These are phyloP conservation scores for Pardosa pseudoannulata DNA, from an alignment of 2,888 invertebrate genomes.

Conservation along the genomic window DNA sequence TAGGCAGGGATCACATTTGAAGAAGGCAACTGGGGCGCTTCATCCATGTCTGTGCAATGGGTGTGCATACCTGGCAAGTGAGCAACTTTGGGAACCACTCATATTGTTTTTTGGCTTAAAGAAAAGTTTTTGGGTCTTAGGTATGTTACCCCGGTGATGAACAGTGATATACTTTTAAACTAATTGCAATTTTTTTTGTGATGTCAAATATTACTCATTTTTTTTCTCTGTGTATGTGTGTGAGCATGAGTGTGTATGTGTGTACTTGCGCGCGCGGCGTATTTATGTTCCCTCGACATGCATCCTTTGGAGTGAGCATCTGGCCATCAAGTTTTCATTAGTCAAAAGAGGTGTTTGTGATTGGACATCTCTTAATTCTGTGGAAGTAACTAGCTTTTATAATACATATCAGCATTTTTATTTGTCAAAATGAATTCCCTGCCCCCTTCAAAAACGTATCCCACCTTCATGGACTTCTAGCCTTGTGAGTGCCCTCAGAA, in stretches of 20 bases:
- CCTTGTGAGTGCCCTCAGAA: conserved; percentile 38
- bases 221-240: conserved; percentile 7
- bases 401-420: conserved; percentile 44
- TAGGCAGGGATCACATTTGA: background rate
- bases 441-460: conserved; percentile 5
- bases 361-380: background rate
- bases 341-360: conserved; percentile 5
- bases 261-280: too few relatives aligned
- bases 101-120: background rate
- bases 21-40: background rate
- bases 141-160: conserved; percentile 52
- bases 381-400: conserved; percentile 34
- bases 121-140: conserved; percentile 3
- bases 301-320: conserved; percentile 17
- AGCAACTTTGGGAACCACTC: conserved; percentile 28
- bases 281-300: conserved; percentile 13
- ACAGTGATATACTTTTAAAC: conserved; percentile 32
- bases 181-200: conserved; percentile 8
- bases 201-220: conserved; percentile 3
- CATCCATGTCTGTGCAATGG: conserved; percentile 41
- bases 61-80: conserved; percentile 32
- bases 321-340: conserved; percentile 16
- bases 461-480: conserved; percentile 29
- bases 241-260: background rate
- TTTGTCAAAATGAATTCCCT: background rate